These are phyloP conservation scores for Carollia perspicillata DNA, from an alignment of 2,113 vertebrate genomes.

Conservation along the genomic window DNA sequence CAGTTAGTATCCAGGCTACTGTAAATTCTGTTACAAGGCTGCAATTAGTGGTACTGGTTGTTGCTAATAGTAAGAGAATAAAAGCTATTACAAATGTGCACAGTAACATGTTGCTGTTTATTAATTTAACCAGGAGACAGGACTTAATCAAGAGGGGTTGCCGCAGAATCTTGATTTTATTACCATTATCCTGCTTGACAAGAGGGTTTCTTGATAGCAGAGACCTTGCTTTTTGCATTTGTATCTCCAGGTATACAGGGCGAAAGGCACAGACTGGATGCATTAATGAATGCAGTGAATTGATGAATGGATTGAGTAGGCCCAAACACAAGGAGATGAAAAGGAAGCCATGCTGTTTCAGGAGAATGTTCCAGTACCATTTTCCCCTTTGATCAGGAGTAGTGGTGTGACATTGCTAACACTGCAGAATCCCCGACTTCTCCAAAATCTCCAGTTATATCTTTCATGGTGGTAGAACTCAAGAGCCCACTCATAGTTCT, in stretches of 20 bases:
- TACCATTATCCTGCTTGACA: background rate
- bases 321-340: background rate
- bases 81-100: background rate
- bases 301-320: background rate
- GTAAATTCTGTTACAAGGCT: background rate
- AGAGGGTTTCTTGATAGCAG: background rate
- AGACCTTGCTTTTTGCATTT: background rate
- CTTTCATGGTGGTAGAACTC: background rate
- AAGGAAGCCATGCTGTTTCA: background rate
- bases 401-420: background rate
- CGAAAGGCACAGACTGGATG: background rate
- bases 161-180: background rate
- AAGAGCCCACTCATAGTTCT: background rate
- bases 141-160: background rate
- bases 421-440: background rate
- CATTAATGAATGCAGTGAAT: background rate
- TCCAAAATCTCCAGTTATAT: background rate
- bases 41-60: background rate
- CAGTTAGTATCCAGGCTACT: background rate
- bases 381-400: background rate
- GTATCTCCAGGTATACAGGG: background rate
- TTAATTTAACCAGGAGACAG: background rate
- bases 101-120: background rate
- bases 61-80: background rate
- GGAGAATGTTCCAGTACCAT: background rate